Conservation (phyloP, 1,140 invertebrate genomes). For the Drosophila nebulosa region DNA sequence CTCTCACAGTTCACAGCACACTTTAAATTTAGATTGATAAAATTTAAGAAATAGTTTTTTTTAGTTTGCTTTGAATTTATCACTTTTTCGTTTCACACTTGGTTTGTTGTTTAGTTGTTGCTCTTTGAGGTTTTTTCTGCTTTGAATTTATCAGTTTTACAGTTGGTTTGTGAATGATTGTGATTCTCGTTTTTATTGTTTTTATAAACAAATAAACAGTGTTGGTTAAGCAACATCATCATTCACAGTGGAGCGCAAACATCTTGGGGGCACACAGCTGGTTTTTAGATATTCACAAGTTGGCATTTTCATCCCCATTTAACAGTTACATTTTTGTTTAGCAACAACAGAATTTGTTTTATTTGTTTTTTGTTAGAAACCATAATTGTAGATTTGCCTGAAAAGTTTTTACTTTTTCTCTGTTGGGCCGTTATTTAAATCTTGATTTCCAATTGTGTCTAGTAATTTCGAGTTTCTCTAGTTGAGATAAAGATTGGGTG, state of each 20-base stretch:
- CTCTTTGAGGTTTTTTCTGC: constrained; percentile 8
- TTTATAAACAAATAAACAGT: no score
- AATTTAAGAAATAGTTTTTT: constrained; percentile 4
- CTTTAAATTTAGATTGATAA: constrained; percentile 58
- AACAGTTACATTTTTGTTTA: constrained; percentile 1
- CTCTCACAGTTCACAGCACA: constrained; percentile 7
- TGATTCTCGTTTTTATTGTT: no score
- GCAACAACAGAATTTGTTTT: constrained; percentile 1
- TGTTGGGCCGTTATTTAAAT: neutral
- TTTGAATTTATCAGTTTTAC: constrained; percentile 17
- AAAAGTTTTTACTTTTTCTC: neutral
- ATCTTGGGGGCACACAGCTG: constrained; percentile 14
- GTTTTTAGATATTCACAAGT: neutral
- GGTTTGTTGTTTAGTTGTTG: constrained; percentile 33
- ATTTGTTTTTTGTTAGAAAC: neutral
- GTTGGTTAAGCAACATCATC: no score
- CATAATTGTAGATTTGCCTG: neutral
- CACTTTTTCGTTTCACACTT: neutral
- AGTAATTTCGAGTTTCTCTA: neutral
- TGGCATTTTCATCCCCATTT: neutral
- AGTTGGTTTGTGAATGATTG: no score
- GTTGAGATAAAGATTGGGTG: neutral
- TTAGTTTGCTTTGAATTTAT: neutral
- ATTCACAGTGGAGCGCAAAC: constrained; percentile 14
- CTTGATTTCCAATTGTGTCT: neutral